phyloP scores from a whole-genome alignment of 2,113 vertebrate species.

The Odontophorus gujanensis region DNA sequence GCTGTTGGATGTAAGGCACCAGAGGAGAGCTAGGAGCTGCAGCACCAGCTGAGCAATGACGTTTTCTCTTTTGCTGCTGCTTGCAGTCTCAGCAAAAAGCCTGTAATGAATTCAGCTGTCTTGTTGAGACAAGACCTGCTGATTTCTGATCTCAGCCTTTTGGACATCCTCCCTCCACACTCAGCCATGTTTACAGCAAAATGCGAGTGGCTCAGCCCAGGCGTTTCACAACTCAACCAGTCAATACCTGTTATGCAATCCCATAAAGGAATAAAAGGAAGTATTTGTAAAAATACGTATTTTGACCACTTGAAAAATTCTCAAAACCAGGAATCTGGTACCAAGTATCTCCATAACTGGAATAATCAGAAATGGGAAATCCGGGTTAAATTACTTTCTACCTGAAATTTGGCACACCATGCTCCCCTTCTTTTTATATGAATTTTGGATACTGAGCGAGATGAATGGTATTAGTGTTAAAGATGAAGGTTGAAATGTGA shows the following conservation, averaged over 20 bases:
- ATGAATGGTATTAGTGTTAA: not conserved
- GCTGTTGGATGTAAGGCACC: not conserved
- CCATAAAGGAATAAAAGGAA: not conserved
- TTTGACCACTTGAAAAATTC: not conserved
- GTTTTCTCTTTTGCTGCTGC: not conserved
- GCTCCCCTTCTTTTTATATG: not conserved
- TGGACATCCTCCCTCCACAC: not conserved
- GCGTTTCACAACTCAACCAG: not conserved
- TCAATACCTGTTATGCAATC: not conserved
- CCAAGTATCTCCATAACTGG: not conserved
- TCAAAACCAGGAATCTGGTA: not conserved
- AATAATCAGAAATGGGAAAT: not conserved
- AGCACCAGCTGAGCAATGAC: not conserved
- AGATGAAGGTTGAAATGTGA: not conserved
- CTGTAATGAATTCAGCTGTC: not conserved
- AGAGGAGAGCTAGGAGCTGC: not conserved
- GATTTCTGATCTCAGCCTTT: slow-evolving; percentile 30
- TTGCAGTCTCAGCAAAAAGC: slow-evolving; percentile 29
- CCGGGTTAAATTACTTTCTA: not conserved
- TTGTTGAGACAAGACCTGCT: slow-evolving; percentile 54
- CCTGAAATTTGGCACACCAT: not conserved
- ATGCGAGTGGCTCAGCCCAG: not conserved
- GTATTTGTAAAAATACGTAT: not conserved
- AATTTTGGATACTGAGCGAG: not conserved
- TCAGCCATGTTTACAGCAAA: not conserved